Conservation (phyloP, 2,113 vertebrate genomes). For the Daubentonia madagascariensis region DNA sequence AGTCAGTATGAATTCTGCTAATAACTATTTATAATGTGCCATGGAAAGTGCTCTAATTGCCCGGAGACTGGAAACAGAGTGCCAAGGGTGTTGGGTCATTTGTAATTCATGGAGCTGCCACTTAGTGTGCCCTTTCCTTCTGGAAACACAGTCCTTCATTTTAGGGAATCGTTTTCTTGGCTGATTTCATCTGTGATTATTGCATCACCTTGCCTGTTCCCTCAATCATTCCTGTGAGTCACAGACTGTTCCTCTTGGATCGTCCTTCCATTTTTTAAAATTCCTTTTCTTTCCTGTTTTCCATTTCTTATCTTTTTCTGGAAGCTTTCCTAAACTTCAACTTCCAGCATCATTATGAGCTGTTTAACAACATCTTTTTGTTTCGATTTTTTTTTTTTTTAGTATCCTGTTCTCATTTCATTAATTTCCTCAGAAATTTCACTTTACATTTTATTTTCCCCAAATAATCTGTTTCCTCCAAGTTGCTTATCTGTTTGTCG, state of each 20-base stretch:
- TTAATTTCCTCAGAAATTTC: slow-evolving; percentile 1
- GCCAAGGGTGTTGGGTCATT: background rate
- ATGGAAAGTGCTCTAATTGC: background rate
- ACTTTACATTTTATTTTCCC: background rate
- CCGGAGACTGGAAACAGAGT: background rate
- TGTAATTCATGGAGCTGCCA: background rate
- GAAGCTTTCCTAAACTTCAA: background rate
- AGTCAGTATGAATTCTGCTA: background rate
- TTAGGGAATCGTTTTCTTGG: background rate
- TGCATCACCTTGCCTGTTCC: background rate
- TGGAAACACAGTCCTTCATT: background rate
- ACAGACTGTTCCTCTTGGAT: background rate
- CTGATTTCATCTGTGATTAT: background rate
- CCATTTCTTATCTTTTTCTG: background rate
- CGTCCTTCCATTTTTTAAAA: background rate
- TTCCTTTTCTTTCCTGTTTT: background rate
- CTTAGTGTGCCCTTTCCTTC: background rate
- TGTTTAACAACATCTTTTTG: background rate
- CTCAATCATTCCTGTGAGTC: background rate
- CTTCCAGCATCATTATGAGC: background rate
- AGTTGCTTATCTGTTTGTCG: background rate
- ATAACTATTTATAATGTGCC: background rate
- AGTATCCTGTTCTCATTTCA: background rate
- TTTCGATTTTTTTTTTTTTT: background rate
- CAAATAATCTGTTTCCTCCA: background rate